Base-by-base conservation (phyloP, 1,140 invertebrate genomes). In the Globodera rostochiensis region DNA sequence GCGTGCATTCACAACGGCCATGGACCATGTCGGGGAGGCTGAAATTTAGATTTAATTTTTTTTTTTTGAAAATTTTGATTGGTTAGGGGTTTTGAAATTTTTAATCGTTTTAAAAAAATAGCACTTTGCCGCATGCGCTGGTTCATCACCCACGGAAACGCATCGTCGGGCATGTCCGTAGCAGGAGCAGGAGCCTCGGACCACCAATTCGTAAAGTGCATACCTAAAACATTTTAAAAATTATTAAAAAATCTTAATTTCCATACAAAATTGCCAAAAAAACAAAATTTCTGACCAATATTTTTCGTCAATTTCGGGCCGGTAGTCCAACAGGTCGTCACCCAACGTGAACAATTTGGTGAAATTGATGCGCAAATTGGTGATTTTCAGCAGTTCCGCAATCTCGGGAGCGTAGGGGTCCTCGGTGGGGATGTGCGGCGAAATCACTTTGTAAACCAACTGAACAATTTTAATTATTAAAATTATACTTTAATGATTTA, bases 101-200 rank as follows among this genome's bases (percentile, higher is more conserved):
- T 25, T 36, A 36, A 36, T 36, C 36, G 36, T 36, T 36, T 36
- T 75, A 25, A 11, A 46, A 74, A 75, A 70, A 85, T 95, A 19
- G n/a, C 66, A 76, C 74, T 76, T 76, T 76, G 77, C 60, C 66
- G 77, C 70, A 53, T 69, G 60, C 19, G 49, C 2, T 57, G 77
- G 73, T 85, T 80, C 46, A 25, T 77, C 73, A 36, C 50, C 76
- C 19, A 74, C 90, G 0, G 96, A 95, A 47, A 98, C 91, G 91
- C 97, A 99, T 70, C 94, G 92, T 15, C 94, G 95, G 7, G 98
- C 97, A 90, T 99, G 98, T 19, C 98, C 98, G 90, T 99, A 98
- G 90, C 98, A 99, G 0, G 97, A 98, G 90, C 98, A 99, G 19
- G 95, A 98, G 1, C 98, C 98, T 85, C 97, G 92, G 0, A 99